These are phyloP conservation scores for Puntigrus tetrazona DNA, from an alignment of 2,113 vertebrate genomes.

Conservation along the genomic window DNA sequence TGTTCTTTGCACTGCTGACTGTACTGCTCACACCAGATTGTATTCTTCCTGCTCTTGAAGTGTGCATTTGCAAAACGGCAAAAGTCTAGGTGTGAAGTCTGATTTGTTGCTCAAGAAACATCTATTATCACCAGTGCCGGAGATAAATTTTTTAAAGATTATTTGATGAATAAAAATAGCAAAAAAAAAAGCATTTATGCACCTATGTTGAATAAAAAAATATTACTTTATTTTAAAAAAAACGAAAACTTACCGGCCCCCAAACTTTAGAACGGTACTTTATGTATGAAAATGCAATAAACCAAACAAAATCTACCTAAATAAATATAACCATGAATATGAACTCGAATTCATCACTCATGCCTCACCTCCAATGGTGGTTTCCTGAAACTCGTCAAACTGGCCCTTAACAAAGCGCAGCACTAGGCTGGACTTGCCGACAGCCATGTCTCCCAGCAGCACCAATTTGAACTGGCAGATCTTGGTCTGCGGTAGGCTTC, in stretches of 20 bases:
- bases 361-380: conserved; percentile 81
- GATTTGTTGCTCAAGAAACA: not conserved
- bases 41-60: not conserved
- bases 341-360: not conserved
- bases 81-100: too few species aligned
- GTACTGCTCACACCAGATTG: not conserved
- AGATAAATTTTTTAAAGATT: not conserved
- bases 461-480: conserved; percentile 87
- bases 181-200: too few species aligned
- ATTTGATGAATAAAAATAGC: not conserved
- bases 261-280: not conserved
- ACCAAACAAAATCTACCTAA: not conserved
- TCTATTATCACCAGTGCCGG: too few species aligned
- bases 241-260: not conserved
- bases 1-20: not conserved
- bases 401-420: conserved; percentile 85
- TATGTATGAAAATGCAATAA: not conserved
- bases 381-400: conserved; percentile 85
- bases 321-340: not conserved
- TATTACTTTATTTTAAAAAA: not conserved
- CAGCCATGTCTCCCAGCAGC: conserved; percentile 83
- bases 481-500: conserved; percentile 78
- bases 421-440: conserved; percentile 85
- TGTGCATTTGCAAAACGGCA: not conserved
- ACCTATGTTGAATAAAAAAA: not conserved